phyloP scores from a whole-genome alignment of 1,140 invertebrate genomes.

The Zaprionus kolodkinae region DNA sequence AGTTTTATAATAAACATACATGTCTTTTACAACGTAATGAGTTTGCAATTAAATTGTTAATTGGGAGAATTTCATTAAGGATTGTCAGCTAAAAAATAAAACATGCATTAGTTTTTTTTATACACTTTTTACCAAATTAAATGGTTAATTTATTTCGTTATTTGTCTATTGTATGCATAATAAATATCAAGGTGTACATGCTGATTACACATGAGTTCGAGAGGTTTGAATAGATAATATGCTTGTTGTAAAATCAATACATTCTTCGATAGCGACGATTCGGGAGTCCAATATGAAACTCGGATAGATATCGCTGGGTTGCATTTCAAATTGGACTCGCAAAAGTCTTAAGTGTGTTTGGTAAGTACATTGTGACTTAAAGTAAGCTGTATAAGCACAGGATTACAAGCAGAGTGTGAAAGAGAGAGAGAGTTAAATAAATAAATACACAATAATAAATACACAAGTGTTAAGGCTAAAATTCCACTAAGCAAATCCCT shows the following conservation, averaged over 20 bases:
- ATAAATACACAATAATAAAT: constrained; percentile 53
- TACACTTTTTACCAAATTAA: constrained; percentile 32
- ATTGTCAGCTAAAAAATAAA: background rate
- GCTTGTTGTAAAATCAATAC: constrained; percentile 36
- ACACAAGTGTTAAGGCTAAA: constrained; percentile 74
- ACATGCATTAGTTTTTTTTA: background rate
- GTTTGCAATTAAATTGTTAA: background rate
- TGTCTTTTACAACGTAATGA: constrained; percentile 23
- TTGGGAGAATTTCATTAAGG: background rate
- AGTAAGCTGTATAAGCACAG: constrained; percentile 45
- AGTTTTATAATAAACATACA: constrained; percentile 42
- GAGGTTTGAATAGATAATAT: constrained; percentile 45
- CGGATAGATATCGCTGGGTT: background rate
- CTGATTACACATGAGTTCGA: constrained; percentile 9
- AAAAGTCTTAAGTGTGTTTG: constrained; percentile 60
- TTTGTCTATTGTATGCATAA: constrained; percentile 27
- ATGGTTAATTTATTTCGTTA: constrained; percentile 26
- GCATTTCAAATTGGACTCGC: constrained; percentile 82
- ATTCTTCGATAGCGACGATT: constrained; percentile 71
- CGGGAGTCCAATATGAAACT: constrained; percentile 84
- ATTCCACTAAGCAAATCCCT: constrained; percentile 58
- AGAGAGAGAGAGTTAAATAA: constrained; percentile 34
- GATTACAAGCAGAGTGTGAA: background rate
- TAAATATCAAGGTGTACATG: constrained; percentile 35
- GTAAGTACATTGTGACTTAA: constrained; percentile 48